Conservation (phyloP, 2,888 invertebrate species). For the Macaria notata region DNA sequence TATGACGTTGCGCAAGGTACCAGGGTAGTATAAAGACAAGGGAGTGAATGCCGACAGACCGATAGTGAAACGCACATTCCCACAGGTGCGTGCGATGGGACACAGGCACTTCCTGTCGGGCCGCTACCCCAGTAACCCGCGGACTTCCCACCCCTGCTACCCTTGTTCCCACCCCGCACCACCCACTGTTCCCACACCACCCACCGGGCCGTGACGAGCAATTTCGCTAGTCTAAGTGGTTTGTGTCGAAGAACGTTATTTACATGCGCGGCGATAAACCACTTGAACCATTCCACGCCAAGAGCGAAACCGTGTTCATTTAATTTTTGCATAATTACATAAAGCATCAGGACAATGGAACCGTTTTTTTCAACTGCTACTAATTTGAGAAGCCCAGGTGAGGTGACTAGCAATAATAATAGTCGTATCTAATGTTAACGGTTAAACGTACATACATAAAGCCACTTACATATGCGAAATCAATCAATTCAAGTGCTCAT, state of each 20-base stretch:
- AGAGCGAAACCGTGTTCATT: constrained; percentile 18
- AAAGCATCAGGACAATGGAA: constrained; percentile 1
- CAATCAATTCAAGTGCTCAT: constrained; percentile 23
- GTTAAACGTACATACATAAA: not conserved
- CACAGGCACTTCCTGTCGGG: constrained; percentile 70
- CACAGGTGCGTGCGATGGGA: constrained; percentile 74
- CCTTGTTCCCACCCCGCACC: constrained; percentile 40
- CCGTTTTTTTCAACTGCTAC: not conserved
- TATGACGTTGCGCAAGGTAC: constrained; percentile 20
- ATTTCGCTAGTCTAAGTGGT: constrained; percentile 64
- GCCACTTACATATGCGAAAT: constrained; percentile 9
- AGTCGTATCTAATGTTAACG: not conserved
- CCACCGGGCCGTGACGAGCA: constrained; percentile 63
- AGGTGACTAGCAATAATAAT: not conserved
- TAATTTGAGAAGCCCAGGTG: too few relatives aligned
- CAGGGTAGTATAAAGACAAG: constrained; percentile 37
- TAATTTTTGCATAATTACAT: constrained; percentile 6
- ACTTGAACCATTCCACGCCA: constrained; percentile 1
- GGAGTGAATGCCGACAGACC: constrained; percentile 37
- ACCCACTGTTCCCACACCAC: constrained; percentile 68
- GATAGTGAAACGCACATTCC: constrained; percentile 68
- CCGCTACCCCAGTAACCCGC: constrained; percentile 64
- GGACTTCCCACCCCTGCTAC: constrained; percentile 40
- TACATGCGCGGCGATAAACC: constrained; percentile 30
- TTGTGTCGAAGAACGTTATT: constrained; percentile 43